phyloP scores from a whole-genome alignment of 2,888 invertebrate genomes.

The Eutolmus rufibarbis region DNA sequence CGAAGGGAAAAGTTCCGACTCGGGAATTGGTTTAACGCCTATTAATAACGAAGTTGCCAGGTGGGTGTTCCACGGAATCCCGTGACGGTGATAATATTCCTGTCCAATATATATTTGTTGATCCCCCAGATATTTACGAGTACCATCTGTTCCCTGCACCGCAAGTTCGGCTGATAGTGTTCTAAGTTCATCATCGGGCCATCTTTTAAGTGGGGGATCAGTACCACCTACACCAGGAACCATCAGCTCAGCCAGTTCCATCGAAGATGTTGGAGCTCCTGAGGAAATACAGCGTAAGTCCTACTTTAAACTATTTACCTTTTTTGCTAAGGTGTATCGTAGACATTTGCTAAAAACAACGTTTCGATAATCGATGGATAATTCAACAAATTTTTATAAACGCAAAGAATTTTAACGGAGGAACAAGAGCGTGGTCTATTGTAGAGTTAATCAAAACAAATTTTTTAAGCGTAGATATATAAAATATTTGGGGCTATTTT shows the following conservation, averaged over 20 bases:
- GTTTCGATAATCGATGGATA: not conserved
- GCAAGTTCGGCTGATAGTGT: conserved; percentile 68
- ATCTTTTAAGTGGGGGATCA: conserved; percentile 64
- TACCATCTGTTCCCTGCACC: conserved; percentile 63
- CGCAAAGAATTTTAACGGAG: not conserved
- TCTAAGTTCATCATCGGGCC: conserved; percentile 62
- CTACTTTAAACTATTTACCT: not conserved
- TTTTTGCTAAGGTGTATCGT: not conserved
- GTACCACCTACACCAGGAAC: conserved; percentile 70
- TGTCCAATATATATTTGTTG: conserved; percentile 16
- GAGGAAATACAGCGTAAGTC: conserved; percentile 53
- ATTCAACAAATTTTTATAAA: not conserved
- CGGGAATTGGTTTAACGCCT: conserved; percentile 62
- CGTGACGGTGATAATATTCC: not conserved
- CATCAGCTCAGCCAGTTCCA: conserved; percentile 76
- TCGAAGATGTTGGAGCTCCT: conserved; percentile 68
- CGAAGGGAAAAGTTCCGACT: conserved; percentile 59
- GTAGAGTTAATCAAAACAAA: not conserved
- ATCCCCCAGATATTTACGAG: conserved; percentile 62
- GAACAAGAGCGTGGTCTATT: not conserved
- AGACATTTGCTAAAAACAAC: not conserved
- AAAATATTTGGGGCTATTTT: not conserved
- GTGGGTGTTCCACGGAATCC: conserved; percentile 46
- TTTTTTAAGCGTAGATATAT: not conserved
- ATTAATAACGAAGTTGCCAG: conserved; percentile 65